Percentiles rank a stretch among this genome's conserved stretches.
phyloP scores from a whole-genome alignment of 2,113 vertebrate genomes.

The Pongo abelii region DNA sequence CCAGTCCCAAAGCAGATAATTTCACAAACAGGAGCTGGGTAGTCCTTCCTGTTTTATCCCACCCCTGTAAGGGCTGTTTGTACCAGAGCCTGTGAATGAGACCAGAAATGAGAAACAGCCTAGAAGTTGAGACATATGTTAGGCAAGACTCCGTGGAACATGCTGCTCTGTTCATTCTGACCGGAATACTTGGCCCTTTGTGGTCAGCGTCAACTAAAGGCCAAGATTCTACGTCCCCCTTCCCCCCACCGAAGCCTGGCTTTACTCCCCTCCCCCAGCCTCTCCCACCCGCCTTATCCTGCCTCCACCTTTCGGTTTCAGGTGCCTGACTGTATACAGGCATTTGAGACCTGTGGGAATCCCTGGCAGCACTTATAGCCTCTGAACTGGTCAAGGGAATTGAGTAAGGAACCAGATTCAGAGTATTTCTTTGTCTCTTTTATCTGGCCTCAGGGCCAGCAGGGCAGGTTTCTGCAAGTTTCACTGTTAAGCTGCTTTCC shows the following conservation, averaged over 20 bases:
- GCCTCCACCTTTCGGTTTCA: background rate
- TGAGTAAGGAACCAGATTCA: background rate
- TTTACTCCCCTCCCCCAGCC: background rate
- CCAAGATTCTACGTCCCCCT: background rate
- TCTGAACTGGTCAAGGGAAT: background rate
- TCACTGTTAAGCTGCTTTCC: slow-evolving; percentile 48
- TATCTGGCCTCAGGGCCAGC: slow-evolving; percentile 27
- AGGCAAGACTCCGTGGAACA: background rate
- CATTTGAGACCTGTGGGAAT: slow-evolving; percentile 59
- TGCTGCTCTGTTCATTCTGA: background rate
- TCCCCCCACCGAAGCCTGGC: background rate
- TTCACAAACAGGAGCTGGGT: background rate
- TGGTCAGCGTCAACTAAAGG: background rate
- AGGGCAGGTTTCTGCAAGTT: slow-evolving; percentile 69
- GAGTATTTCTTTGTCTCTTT: slow-evolving; percentile 59
- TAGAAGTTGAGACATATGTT: background rate
- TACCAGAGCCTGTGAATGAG: slow-evolving; percentile 14
- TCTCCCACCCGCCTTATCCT: background rate
- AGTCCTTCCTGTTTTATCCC: background rate
- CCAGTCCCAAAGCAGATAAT: background rate
- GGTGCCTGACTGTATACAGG: background rate
- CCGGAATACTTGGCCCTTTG: background rate
- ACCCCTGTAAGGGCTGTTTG: background rate
- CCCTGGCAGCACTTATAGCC: background rate
- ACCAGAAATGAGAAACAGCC: background rate